Evolutionary conservation across 1,140 invertebrate genomes (phyloP), one percentile per base, ranked within the genome.

Genomic region (Stegodyphus dumicola): DNA sequence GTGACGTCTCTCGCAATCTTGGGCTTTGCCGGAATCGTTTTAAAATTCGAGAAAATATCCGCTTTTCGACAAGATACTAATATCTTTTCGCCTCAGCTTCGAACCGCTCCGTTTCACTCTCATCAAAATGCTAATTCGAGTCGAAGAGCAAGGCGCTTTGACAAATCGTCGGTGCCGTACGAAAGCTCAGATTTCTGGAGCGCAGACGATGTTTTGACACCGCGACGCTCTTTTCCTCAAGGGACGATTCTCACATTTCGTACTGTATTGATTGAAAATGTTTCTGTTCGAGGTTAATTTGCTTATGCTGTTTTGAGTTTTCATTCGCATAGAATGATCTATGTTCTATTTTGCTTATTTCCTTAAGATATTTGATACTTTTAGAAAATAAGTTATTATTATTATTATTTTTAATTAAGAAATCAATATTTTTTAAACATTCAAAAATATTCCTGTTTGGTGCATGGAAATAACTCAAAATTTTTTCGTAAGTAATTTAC

Each of bases 51-150:
- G 56, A 60, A n/a, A 15, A 7, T 15, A 7, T 54, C 53, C 67
- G 49, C 64, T 77, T 85, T 85, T 85, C 73, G 81, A 85, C 81
- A 85, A 84, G 81, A 85, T 85, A 85, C 81, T 85, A 76, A 85
- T 85, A 76, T 77, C 73, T 74, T 85, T 77, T 17, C 49, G 4
- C 49, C 64, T 13, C 71, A 48, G 49, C 56, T 33, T 53, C 71
- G 56, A 64, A 54, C 17, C 60, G 66, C 74, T 85, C 49, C 64
- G 17, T 7, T 65, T 74, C 71, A 74, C 65, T 64, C 67, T 69
- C 80, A 15, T 49, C 49, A 77, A 85, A 85, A 77, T 77, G 73
- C 81, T 85, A 84, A 84, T 84, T 70, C 81, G 64, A 83, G 71
- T 83, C 80, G 71, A 81, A 71, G 48, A 73, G 70, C 71, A 9